Percentiles rank a stretch among this genome's conserved stretches.
Evolutionary conservation across 2,113 vertebrate species (phyloP).

Genomic region (Amphiprion percula): DNA sequence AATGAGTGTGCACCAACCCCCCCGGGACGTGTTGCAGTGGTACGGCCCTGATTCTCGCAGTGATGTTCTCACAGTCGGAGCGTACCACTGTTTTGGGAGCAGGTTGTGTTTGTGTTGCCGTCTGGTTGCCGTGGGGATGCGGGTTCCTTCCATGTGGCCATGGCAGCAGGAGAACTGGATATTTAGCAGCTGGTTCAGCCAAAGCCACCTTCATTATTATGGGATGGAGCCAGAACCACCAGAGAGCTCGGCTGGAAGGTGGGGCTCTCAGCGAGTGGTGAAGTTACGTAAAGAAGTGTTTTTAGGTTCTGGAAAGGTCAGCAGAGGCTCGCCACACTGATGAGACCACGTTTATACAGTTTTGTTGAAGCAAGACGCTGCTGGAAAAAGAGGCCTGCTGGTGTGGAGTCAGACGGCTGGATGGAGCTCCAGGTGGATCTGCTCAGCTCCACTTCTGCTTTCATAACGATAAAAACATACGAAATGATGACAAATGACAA

Average conservation of each 20-base stretch:
- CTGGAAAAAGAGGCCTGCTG: slow-evolving; percentile 22
- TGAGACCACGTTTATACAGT: slow-evolving; percentile 40
- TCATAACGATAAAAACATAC: not conserved
- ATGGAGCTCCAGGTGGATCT: slow-evolving; percentile 34
- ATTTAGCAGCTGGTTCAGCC: slow-evolving; percentile 56
- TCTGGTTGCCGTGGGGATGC: slow-evolving; percentile 48
- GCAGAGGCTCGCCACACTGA: slow-evolving; percentile 20
- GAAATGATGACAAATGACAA: no score
- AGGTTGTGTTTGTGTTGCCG: slow-evolving; percentile 56
- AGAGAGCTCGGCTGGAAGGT: slow-evolving; percentile 59
- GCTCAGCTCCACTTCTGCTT: not conserved
- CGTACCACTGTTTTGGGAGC: slow-evolving; percentile 12
- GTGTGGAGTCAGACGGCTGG: slow-evolving; percentile 48
- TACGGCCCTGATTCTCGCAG: no score
- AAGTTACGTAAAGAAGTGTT: slow-evolving; percentile 62
- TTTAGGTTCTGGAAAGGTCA: slow-evolving; percentile 57
- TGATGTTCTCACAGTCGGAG: no score
- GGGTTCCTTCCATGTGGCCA: slow-evolving; percentile 31
- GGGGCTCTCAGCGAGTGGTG: slow-evolving; percentile 29
- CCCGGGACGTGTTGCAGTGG: no score
- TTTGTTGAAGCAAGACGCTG: slow-evolving; percentile 59
- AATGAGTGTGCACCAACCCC: no score
- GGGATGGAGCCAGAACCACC: slow-evolving; percentile 68
- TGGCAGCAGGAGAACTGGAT: slow-evolving; percentile 45
- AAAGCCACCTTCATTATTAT: slow-evolving; percentile 69